phyloP scores from a whole-genome alignment of 2,113 vertebrate genomes.

The Zonotrichia leucophrys region DNA sequence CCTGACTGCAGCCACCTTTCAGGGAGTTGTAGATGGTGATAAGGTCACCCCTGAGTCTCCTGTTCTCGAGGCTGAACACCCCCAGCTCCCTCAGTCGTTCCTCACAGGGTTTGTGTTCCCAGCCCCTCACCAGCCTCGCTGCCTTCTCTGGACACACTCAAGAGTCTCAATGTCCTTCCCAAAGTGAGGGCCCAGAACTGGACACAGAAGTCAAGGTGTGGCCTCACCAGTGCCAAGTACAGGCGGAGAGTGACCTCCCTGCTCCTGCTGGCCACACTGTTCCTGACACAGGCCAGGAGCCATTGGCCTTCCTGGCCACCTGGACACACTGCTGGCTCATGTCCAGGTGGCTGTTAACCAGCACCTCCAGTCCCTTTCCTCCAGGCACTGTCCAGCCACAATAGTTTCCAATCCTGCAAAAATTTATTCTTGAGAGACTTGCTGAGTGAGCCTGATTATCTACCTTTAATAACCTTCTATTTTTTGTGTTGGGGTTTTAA shows the following conservation, averaged over 20 bases:
- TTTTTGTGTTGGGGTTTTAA: neutral
- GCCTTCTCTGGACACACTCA: rapidly evolving
- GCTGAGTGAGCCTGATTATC: neutral
- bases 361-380: neutral
- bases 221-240: neutral
- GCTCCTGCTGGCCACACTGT: neutral
- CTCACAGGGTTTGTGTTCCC: neutral
- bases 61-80: no score
- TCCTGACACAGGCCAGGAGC: neutral
- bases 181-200: neutral
- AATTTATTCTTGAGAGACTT: neutral
- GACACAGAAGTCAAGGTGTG: neutral
- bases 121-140: neutral
- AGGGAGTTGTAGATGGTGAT: neutral
- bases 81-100: neutral
- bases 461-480: neutral
- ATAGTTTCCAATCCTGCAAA: neutral
- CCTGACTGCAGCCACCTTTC: neutral
- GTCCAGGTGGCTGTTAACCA: rapidly evolving
- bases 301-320: neutral
- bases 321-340: neutral
- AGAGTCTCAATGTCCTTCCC: rapidly evolving
- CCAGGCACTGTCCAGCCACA: neutral
- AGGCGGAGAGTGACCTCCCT: neutral
- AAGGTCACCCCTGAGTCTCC: no score